Percentiles rank a stretch among this genome's conserved stretches.
Conservation (phyloP, 2,113 vertebrate genomes). For the Pongo abelii region DNA sequence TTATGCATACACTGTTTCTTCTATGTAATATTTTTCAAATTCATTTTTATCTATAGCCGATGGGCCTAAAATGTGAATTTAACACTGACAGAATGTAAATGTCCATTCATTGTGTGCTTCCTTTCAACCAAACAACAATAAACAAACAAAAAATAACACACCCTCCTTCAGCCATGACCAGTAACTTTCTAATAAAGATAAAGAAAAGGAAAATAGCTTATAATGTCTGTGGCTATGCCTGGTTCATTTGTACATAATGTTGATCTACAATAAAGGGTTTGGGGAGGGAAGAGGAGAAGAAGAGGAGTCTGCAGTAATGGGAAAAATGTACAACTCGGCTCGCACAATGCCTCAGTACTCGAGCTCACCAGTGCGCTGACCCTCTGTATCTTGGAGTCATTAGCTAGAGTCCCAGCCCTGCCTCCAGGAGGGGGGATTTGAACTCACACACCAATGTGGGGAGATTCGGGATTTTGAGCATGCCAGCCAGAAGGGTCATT, state of each 20-base stretch:
- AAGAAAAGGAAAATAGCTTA: conserved; percentile 52
- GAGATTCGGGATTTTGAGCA: conserved; percentile 74
- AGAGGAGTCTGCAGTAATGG: conserved; percentile 53
- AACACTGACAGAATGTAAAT: background rate
- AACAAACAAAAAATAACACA: conserved; percentile 13
- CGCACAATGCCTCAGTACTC: conserved; percentile 75
- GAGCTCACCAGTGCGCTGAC: conserved; percentile 81
- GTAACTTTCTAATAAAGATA: conserved; percentile 43
- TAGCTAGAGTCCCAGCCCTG: conserved; percentile 83
- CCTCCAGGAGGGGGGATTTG: conserved; percentile 82
- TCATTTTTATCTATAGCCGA: background rate
- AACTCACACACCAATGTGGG: conserved; percentile 73
- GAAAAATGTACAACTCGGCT: conserved; percentile 73
- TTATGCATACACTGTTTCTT: background rate
- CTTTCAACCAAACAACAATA: background rate
- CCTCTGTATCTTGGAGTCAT: conserved; percentile 84
- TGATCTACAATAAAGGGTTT: conserved; percentile 55
- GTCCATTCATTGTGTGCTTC: background rate
- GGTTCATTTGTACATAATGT: conserved; percentile 52
- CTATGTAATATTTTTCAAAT: background rate
- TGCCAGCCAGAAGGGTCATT: conserved; percentile 80
- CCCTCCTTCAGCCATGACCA: background rate
- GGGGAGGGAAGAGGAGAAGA: background rate
- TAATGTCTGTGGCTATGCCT: background rate
- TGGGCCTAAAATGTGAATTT: background rate